Conservation (phyloP, 2,888 invertebrate species). For the Philopedon plagiatum region DNA sequence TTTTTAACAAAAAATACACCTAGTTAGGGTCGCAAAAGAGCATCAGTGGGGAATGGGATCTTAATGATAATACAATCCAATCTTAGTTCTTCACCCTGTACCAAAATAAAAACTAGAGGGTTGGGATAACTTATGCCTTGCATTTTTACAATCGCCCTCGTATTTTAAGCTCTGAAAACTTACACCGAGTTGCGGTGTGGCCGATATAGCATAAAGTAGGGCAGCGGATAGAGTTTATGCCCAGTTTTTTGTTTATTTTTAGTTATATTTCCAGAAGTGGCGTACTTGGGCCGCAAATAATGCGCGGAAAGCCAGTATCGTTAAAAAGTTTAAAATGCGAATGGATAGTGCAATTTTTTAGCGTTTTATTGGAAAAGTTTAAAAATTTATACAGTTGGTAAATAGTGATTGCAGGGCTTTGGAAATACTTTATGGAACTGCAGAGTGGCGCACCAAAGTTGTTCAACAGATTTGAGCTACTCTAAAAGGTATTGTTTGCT, state of each 20-base stretch:
- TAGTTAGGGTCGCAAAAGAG: too few species aligned
- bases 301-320: conserved; percentile 43
- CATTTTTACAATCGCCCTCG: background rate
- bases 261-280: conserved; percentile 18
- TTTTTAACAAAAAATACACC: too few species aligned
- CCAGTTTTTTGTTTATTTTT: conserved; percentile 23
- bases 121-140: too few species aligned
- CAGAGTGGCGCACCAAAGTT: too few species aligned
- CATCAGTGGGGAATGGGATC: too few species aligned
- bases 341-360: conserved; percentile 35
- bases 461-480: too few species aligned
- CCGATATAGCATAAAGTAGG: conserved; percentile 37
- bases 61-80: too few species aligned
- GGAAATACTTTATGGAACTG: too few species aligned
- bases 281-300: conserved; percentile 44
- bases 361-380: conserved; percentile 34
- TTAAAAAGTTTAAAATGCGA: conserved; percentile 44
- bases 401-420: conserved; percentile 21
- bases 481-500: too few species aligned
- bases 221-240: conserved; percentile 37
- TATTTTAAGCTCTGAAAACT: conserved; percentile 13
- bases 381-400: conserved; percentile 37
- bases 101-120: too few species aligned
- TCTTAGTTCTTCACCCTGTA: too few species aligned
- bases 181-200: conserved; percentile 31